Evolutionary conservation across 2,113 vertebrate species (phyloP).

Genomic region (Notarius quadriscutis): DNA sequence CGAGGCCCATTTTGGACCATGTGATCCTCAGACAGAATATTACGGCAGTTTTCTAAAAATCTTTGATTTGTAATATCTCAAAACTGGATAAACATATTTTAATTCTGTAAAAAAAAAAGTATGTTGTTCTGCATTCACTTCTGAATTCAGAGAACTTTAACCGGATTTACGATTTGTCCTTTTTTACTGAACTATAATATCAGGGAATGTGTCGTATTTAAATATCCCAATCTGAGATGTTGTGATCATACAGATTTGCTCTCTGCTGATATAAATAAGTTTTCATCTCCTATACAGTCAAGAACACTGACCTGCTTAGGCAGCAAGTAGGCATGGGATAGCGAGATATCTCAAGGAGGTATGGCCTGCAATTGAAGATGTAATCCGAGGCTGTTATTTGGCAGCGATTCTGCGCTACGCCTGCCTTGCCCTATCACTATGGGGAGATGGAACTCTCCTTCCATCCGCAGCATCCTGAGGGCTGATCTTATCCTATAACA

Average conservation of each 20-base stretch:
- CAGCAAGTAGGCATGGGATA: constrained; percentile 21
- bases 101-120: no score
- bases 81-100: no score
- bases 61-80: no score
- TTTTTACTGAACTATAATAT: background rate
- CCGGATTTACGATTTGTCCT: no score
- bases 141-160: background rate
- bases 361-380: constrained; percentile 43
- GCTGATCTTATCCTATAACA: constrained; percentile 31
- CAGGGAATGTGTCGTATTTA: background rate
- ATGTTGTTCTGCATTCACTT: no score
- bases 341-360: constrained; percentile 22
- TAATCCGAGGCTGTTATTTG: constrained; percentile 48
- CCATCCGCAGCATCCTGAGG: constrained; percentile 40
- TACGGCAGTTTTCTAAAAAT: no score
- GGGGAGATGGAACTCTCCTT: constrained; percentile 35
- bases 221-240: background rate
- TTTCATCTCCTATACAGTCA: constrained; percentile 19
- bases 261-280: constrained; percentile 44
- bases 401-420: constrained; percentile 38
- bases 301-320: constrained; percentile 31
- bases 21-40: no score
- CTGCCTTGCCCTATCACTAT: constrained; percentile 25
- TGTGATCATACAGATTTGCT: background rate
- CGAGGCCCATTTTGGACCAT: no score